Evolutionary conservation across 2,888 invertebrate genomes (phyloP).

Genomic region (Coelopa pilipes): DNA sequence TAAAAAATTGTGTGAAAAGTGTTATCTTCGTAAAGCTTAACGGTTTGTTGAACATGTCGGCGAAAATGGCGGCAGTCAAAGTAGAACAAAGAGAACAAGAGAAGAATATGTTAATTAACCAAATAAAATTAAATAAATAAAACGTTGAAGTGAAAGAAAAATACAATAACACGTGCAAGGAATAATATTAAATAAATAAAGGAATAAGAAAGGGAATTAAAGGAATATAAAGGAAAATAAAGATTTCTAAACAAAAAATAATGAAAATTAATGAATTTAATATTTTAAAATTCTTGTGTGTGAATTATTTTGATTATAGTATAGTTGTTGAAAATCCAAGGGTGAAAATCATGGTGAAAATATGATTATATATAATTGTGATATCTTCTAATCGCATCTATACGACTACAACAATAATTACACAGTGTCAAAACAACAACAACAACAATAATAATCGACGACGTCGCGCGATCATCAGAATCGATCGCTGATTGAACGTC

Average conservation of each 20-base stretch:
- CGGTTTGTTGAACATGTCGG: constrained; percentile 1
- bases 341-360: too few relatives aligned
- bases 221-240: neutral
- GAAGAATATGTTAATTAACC: neutral
- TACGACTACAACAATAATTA: too few relatives aligned
- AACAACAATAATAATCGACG: neutral
- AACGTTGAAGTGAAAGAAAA: constrained; percentile 15
- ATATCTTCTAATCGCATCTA: too few relatives aligned
- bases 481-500: neutral
- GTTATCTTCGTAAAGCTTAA: constrained; percentile 1
- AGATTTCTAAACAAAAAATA: constrained; percentile 15
- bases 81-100: neutral
- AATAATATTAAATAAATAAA: neutral
- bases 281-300: neutral
- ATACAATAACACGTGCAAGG: constrained; percentile 17
- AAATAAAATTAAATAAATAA: neutral
- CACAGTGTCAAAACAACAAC: too few relatives aligned
- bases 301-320: too few relatives aligned
- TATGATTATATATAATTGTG: too few relatives aligned
- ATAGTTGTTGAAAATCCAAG: too few relatives aligned
- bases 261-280: constrained; percentile 14
- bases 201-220: neutral
- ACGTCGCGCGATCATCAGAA: neutral
- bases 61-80: neutral
- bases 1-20: neutral